Percentiles rank a stretch among this genome's conserved stretches.
Conservation (phyloP, 2,113 vertebrate genomes). For the Benitochromis conjunctus region DNA sequence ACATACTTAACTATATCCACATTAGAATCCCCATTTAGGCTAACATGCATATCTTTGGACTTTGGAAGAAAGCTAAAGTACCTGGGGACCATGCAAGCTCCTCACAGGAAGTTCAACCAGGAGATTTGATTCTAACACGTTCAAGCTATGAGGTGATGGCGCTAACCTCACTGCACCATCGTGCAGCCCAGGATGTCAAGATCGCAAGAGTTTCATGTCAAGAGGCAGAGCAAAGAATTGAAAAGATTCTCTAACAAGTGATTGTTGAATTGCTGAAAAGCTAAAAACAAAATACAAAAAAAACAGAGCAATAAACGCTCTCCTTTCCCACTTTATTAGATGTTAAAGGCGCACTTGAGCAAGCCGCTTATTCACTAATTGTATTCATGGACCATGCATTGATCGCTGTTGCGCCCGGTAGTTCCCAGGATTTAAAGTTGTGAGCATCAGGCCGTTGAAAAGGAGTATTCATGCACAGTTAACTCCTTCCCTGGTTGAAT, state of each 20-base stretch:
- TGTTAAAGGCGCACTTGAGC: not conserved
- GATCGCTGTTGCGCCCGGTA: not conserved
- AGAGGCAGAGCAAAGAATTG: not conserved
- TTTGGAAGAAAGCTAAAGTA: not conserved
- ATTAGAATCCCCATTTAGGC: not conserved
- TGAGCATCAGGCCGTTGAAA: constrained; percentile 6
- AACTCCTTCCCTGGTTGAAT: constrained; percentile 31
- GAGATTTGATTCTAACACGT: accelerated
- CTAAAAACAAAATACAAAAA: not conserved
- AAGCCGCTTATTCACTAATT: constrained; percentile 2
- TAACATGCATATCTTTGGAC: not conserved
- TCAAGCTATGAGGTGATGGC: not conserved
- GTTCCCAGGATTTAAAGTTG: not conserved
- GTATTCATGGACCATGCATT: not conserved
- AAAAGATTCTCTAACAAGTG: not conserved
- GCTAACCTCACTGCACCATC: not conserved
- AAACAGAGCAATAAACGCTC: not conserved
- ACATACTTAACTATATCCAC: not conserved
- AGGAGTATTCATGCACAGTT: constrained; percentile 39
- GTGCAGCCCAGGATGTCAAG: not conserved
- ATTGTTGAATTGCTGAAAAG: not conserved
- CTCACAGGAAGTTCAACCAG: not conserved
- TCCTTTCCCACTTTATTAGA: not conserved
- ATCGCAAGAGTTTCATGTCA: not conserved
- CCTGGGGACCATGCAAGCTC: not conserved